Evolutionary conservation across 1,140 invertebrate genomes (phyloP), one percentile per base, ranked within the genome.

Genomic region (Papilio glaucus): DNA sequence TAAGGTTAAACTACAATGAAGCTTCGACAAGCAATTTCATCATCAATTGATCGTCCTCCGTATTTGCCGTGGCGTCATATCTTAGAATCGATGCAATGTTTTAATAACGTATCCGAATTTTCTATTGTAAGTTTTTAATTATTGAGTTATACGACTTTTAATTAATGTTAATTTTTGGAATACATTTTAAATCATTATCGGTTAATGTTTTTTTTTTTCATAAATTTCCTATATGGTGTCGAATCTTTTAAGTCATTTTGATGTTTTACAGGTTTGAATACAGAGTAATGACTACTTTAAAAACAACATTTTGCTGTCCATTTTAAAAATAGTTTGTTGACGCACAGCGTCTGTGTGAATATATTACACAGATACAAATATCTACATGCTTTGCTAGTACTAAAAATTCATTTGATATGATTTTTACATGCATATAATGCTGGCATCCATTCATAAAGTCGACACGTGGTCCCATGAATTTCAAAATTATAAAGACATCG

Each of bases 401-500:
- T 71, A 49, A 76, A 68, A 77, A 68, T 72, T 12, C 37, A 41
- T 71, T 60, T 33, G 9, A 71, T 41, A 60, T 63, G 29, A 2
- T 78, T 78, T 73, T 70, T 70, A 45, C 24, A n/a, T n/a, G n/a
- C n/a, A 69, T 57, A 68, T 81, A 78, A 84, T 81, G 84, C 84
- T 83, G 83, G 75, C 74, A 53, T 77, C 74, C 87, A 91, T 91
- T 89, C 87, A 91, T 82, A 80, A 88, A 82, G 61, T 72, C 63
- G 63, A 80, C 75, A 81, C 80, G 80, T 80, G 62, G 72, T 57
- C 49, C 72, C 45, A 71, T 62, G 24, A 63, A 62, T 72, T 78
- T 75, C 70, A 77, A 73, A 75, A 77, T 37, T 69, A 53, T 60
- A 72, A 71, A 72, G 62, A 72, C 67, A 61, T 72, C 67, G 39